Evolutionary conservation across 2,888 invertebrate species (phyloP), one percentile per base, ranked within the genome.

Genomic region (Choristoneura rosaceana): DNA sequence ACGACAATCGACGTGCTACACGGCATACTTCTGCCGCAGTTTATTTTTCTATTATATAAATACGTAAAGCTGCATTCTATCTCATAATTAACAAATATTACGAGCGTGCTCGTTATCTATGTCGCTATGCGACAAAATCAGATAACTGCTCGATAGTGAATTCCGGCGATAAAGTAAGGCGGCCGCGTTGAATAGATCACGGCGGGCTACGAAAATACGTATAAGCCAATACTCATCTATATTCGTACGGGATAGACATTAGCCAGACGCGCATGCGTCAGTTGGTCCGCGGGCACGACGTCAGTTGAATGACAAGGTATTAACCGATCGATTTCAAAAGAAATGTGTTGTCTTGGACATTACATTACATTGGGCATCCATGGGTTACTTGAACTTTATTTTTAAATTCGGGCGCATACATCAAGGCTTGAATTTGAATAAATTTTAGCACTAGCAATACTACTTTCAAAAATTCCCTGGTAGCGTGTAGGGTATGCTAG

Each of bases 181-280:
- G 87, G 82, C 91, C 86, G 85, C 79, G 86, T 86, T 90, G 81
- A 90, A 90, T 90, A 91, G 90, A 86, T 85, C 87, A 83, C 81
- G 74, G 80, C 79, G 80, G 81, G 83, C 84, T 90, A 90, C 81
- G 87, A 89, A 89, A 88, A 87, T 87, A 87, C 85, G 84, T 87
- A 85, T 81, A 86, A 85, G 84, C 88, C 83, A 87, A 86, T 84
- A 84, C 81, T 87, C 91, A 87, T 90, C 88, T 92, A 85, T 87
- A 92, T 87, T 85, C 87, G 91, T 90, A 85, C 86, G 90, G 88
- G 84, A 90, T 92, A 93, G 91, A 93, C 91, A 88, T 88, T 88
- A 85, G 86, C 88, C 89, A 93, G 92, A 92, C 93, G 92, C 93
- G 93, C 93, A 93, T 93, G 93, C 93, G 93, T 92, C 88, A 90